phyloP scores from a whole-genome alignment of 2,113 vertebrate species.

The Promerops cafer region DNA sequence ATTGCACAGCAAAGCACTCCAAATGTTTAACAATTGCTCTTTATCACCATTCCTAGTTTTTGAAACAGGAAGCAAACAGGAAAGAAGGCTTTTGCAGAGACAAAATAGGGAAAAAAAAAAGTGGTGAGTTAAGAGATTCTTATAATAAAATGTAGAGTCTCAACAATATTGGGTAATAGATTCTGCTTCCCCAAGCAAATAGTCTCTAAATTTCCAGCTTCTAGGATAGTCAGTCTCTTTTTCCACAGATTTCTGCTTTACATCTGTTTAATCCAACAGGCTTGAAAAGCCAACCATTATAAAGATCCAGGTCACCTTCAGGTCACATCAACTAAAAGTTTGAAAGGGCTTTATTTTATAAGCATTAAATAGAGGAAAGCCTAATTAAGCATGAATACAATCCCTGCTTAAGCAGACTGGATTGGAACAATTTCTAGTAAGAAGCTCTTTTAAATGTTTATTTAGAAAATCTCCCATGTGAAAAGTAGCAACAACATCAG shows the following conservation, averaged over 20 bases:
- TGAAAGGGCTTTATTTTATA: constrained; percentile 56
- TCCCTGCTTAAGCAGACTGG: constrained; percentile 16
- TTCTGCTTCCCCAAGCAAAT: neutral
- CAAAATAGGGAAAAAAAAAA: neutral
- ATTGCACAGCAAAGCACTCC: neutral
- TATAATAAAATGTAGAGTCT: neutral
- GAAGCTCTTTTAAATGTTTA: constrained; percentile 47
- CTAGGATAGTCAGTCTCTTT: neutral
- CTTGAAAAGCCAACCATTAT: constrained; percentile 47
- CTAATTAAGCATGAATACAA: constrained; percentile 57
- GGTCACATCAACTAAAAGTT: constrained; percentile 46
- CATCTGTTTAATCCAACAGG: constrained; percentile 31
- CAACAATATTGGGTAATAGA: neutral
- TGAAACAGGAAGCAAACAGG: constrained; percentile 13
- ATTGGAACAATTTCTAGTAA: constrained; percentile 33
- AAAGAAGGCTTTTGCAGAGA: neutral
- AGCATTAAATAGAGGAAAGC: constrained; percentile 49
- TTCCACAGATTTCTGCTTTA: constrained; percentile 33
- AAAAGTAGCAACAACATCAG: neutral
- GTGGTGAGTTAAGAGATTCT: neutral
- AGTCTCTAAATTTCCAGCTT: neutral
- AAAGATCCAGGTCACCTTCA: constrained; percentile 45
- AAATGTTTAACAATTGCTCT: neutral
- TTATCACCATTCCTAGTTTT: neutral
- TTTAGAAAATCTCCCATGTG: constrained; percentile 40